Base-by-base conservation (phyloP, 2,113 vertebrate genomes). In the Tragulus kanchil region DNA sequence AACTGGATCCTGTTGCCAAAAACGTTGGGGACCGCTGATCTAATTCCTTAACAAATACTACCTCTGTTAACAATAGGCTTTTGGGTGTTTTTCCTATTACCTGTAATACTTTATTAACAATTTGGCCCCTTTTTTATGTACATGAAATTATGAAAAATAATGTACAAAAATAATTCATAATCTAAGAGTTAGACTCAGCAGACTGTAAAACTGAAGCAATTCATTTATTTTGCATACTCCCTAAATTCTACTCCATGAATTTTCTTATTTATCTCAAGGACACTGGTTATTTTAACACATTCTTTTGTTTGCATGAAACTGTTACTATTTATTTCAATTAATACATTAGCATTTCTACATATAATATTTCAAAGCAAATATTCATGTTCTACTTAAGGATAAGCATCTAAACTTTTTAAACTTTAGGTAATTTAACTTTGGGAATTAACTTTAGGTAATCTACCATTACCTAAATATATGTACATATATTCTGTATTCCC, bases 291-390 rank as follows among this genome's bases (percentile, higher is more conserved):
- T 75, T 92, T 93, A 92, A 71, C 9, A 96, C 48, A 81, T 83
- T 92, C 31, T 95, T 94, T 61, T 86, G 65, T 83, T 21, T 88
- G 11, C 83, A 71, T 85, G 5, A 96, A 96, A 96, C 93, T 75
- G 48, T 89, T 88, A 62, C 23, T 89, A 95, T 48, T 8, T 94
- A 91, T 7, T 90, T 92, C 17, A 89, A 52, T 85, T 48, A 92
- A 14, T 65, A 36, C 48, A 92, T 79, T 75, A 71, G 5, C 64
- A 90, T 85, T 93, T 90, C 50, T 54, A 89, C 16, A 93, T 65
- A 36, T 17, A 94, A 92, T 36, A 94, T 75, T 89, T 94, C 84
- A 94, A 93, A 64, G 50, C 54, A 88, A 96, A 94, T 86, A 42
- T 85, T 93, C n/a, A 84, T n/a, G 28, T 71, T 89, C 52, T 84